These are phyloP conservation scores for Macrotus californicus DNA, from an alignment of 2,113 vertebrate genomes.

Conservation along the genomic window DNA sequence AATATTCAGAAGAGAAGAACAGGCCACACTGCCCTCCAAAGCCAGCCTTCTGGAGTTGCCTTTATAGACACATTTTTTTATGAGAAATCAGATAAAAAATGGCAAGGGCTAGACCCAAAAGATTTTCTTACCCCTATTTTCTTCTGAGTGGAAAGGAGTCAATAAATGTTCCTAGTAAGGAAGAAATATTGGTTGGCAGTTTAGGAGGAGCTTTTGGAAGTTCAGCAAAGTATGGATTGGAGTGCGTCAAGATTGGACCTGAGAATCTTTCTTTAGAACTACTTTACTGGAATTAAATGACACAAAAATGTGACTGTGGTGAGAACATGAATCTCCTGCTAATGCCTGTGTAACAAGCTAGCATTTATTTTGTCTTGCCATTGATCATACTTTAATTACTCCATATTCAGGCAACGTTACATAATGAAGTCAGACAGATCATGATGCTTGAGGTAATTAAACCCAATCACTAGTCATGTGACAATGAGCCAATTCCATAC, in stretches of 20 bases:
- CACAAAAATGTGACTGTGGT: neutral
- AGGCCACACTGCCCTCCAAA: neutral
- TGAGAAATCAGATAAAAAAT: neutral
- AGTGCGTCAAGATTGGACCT: too few relatives aligned
- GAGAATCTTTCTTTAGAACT: fast-evolving
- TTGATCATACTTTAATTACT: neutral
- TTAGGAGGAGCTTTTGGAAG: neutral
- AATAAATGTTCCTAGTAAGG: neutral
- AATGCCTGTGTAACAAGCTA: neutral
- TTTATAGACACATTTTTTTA: neutral
- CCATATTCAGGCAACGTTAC: neutral
- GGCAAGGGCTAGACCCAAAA: neutral
- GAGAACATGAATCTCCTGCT: neutral
- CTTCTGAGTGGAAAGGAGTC: neutral
- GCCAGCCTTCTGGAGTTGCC: fast-evolving
- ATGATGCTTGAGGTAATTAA: neutral
- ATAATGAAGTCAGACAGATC: neutral
- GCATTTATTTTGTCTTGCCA: neutral
- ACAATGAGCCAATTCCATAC: neutral
- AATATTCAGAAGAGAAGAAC: neutral
- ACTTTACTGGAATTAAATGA: neutral
- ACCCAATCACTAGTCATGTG: neutral
- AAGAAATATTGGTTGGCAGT: neutral
- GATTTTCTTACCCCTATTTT: neutral
- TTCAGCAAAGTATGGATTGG: neutral